Percentiles rank a stretch among this genome's conserved stretches.
phyloP scores from a whole-genome alignment of 1,140 invertebrate genomes.

The Drosophila mayri region DNA sequence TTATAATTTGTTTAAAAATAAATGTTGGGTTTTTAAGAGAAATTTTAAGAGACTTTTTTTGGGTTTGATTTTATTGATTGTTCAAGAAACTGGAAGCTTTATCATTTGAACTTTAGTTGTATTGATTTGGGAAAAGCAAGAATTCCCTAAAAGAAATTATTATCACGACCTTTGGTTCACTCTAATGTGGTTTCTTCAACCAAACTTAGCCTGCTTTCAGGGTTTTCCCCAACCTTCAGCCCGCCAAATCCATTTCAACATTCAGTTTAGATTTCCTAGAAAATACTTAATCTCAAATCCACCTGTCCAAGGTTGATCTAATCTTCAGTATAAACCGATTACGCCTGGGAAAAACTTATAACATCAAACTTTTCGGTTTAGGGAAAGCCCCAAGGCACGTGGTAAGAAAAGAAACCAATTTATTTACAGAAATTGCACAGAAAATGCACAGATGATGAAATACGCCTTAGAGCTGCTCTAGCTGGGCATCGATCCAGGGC shows the following conservation, averaged over 20 bases:
- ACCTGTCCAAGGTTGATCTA: constrained; percentile 37
- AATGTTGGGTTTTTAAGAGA: not conserved
- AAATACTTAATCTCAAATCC: constrained; percentile 22
- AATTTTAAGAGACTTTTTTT: not conserved
- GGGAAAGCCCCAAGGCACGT: constrained; percentile 17
- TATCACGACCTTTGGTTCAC: constrained; percentile 8
- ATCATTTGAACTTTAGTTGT: not conserved
- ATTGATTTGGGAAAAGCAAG: not conserved
- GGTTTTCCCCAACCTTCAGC: not conserved
- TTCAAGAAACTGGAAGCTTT: not conserved
- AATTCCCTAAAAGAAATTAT: not conserved
- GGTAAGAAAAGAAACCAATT: constrained; percentile 9
- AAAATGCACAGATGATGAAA: not conserved
- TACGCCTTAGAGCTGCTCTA: not conserved
- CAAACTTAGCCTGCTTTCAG: constrained; percentile 1
- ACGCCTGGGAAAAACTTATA: not conserved
- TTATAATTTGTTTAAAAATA: not conserved
- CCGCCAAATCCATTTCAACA: not conserved
- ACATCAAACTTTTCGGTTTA: not conserved
- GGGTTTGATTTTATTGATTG: not conserved
- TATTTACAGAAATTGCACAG: constrained; percentile 18
- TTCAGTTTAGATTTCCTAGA: constrained; percentile 1
- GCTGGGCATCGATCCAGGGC: constrained; percentile 78
- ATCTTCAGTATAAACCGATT: constrained; percentile 19
- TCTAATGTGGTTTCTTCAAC: not conserved